Base-by-base conservation (phyloP, 2,888 invertebrate species). In the Biston betularia region DNA sequence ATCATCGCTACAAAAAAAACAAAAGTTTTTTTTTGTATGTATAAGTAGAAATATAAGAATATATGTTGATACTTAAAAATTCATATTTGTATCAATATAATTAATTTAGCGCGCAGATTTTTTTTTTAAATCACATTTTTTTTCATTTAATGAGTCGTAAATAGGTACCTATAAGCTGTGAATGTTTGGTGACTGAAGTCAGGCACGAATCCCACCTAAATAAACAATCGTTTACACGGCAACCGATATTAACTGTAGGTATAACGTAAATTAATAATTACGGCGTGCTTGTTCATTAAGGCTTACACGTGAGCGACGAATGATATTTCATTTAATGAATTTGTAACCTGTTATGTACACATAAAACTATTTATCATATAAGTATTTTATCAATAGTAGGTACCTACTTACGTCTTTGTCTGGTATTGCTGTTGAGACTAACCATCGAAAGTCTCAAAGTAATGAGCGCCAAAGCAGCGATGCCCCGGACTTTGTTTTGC, bases 251-350 rank as follows among this genome's bases (percentile, higher is more conserved):
- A 24, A 1, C 24, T 49, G 54, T 66, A n/a, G n/a, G n/a, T n/a
- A 48, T 63, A 56, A 60, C 57, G 63, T 59, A 68, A 71, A 70
- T 72, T 71, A 63, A 59, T 70, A 70, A 68, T 70, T 68, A 71
- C 71, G 68, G 67, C 59, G 56, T 57, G 63, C 72, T 49, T 70
- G 69, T 70, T 65, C 63, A 66, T 70, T 66, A 57, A 56, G 56
- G 55, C 63, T 70, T 72, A 71, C 71, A 74, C 72, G 69, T 65
- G 68, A 62, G 65, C 69, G 61, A 73, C 14, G 46, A 55, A 63
- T 72, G 58, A 69, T 69, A 53, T 48, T 65, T 57, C 49, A 64
- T 66, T 64, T 15, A 52, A 60, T 42, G 49, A 50, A 50, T 56
- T 38, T 62, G 54, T 55, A 49, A 45, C 54, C 54, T 46, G 54